Conservation (phyloP, 2,113 vertebrate genomes). For the Pterocles burchelli region DNA sequence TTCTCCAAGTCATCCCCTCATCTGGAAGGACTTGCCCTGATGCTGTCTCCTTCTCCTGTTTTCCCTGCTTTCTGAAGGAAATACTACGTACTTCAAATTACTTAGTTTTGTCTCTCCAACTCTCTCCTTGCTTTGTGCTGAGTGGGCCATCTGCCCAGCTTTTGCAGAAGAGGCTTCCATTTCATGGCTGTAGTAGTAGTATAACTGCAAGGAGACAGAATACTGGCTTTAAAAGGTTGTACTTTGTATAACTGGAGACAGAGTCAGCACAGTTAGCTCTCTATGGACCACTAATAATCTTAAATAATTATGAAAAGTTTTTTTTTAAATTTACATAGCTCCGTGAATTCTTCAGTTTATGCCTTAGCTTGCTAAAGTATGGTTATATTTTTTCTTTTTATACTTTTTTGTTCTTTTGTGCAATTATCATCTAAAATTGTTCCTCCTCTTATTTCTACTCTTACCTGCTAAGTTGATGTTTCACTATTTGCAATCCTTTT, state of each 20-base stretch:
- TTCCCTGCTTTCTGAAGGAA: not conserved
- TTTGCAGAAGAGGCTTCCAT: not conserved
- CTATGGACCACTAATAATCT: not conserved
- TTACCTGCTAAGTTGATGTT: not conserved
- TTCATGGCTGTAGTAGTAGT: not conserved
- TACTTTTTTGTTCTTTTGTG: not conserved
- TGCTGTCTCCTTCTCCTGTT: not conserved
- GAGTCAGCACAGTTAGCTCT: not conserved
- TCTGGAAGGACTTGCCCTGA: not conserved
- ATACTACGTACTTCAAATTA: not conserved
- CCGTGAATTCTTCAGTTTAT: not conserved
- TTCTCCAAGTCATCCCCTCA: not conserved
- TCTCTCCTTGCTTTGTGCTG: not conserved
- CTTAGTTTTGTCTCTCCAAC: not conserved
- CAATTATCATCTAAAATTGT: not conserved
- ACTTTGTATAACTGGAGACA: not conserved
- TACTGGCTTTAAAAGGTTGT: not conserved
- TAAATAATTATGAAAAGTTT: not conserved
- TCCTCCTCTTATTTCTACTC: not conserved
- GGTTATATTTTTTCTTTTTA: not conserved
- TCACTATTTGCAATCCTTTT: not conserved
- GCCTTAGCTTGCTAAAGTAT: not conserved
- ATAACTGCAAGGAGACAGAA: not conserved
- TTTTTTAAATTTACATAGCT: not conserved
- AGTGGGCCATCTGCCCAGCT: not conserved